Evolutionary conservation across 2,888 invertebrate species (phyloP), one percentile per base, ranked within the genome.

Genomic region (Megalurothrips usitatus): DNA sequence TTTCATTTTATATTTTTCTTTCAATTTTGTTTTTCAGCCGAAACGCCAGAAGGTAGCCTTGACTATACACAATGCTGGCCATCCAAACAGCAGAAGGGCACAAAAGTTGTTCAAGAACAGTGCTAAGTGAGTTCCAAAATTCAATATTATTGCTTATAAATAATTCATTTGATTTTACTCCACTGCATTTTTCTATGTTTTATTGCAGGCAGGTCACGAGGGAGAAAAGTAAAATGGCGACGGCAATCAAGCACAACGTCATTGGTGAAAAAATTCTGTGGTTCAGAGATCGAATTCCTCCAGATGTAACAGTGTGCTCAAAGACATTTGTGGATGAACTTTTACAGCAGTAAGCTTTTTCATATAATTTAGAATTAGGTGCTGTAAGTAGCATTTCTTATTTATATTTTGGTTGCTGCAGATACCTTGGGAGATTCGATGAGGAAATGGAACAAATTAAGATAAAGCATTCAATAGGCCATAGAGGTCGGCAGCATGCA

Each of bases 31-130:
- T n/a, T n/a, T 81, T 9, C 78, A 85, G 85, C 85, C 84, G 14
- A 82, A 84, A 82, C 78, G 80, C 84, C 81, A 85, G 84, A 83
- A 85, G 83, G 81, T 84, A 84, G 83, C 82, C 85, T 75, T 83
- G 80, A 43, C 86, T 86, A 82, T 84, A 83, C 79, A 87, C 85
- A 82, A 87, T 86, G 83, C 83, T 86, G 81, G 85, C 8, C 96
- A 96, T 88, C 96, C 96, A 0, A 95, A 95, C 86, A 96, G 96
- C 85, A 90, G 96, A 83, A 95, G 94, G 88, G 94, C 94, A 0
- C 89, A 91, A 83, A 92, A 93, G 12, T 87, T 95, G 28, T 90
- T 91, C 2, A 94, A 92, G 86, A 92, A 94, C 87, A 88, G 92
- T 11, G 92, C 92, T 83, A 93, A 90, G 90, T 91, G 87, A 84